These are phyloP conservation scores for Limnodromus scolopaceus DNA, from an alignment of 2,797 vertebrate genomes.

Conservation along the genomic window DNA sequence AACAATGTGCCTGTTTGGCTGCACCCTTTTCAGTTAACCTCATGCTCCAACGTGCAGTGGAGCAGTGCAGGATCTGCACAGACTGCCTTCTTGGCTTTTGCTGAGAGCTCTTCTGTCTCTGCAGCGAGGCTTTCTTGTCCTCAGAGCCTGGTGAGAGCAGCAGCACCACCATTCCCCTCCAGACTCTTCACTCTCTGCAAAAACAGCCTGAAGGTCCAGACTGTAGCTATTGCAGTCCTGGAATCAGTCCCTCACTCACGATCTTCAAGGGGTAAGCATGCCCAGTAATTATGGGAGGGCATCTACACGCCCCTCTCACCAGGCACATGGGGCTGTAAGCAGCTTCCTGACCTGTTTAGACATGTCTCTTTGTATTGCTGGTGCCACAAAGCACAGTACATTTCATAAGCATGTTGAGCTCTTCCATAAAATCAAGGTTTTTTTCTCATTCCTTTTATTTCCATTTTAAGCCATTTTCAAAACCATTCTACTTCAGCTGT, in stretches of 20 bases:
- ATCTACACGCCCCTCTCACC: no score
- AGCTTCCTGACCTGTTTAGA: neutral
- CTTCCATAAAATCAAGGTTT: neutral
- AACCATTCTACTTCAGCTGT: neutral
- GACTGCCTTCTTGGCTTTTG: neutral
- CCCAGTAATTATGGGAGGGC: fast-evolving
- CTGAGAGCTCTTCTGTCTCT: neutral
- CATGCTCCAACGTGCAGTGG: fast-evolving
- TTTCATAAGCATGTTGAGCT: neutral
- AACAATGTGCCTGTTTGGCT: neutral
- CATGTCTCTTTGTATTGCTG: neutral
- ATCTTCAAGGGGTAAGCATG: fast-evolving
- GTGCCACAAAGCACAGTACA: neutral
- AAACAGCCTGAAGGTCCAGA: neutral
- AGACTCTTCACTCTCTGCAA: neutral
- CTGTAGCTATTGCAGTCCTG: neutral
- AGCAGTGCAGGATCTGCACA: neutral
- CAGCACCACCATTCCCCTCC: neutral
- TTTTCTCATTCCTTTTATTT: neutral
- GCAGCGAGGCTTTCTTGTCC: neutral
- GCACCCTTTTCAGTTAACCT: fast-evolving
- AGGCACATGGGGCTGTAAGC: neutral
- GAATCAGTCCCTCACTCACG: neutral
- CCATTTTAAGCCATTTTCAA: neutral
- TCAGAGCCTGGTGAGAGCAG: neutral